phyloP scores from a whole-genome alignment of 2,113 vertebrate species.

The Antechinus flavipes region DNA sequence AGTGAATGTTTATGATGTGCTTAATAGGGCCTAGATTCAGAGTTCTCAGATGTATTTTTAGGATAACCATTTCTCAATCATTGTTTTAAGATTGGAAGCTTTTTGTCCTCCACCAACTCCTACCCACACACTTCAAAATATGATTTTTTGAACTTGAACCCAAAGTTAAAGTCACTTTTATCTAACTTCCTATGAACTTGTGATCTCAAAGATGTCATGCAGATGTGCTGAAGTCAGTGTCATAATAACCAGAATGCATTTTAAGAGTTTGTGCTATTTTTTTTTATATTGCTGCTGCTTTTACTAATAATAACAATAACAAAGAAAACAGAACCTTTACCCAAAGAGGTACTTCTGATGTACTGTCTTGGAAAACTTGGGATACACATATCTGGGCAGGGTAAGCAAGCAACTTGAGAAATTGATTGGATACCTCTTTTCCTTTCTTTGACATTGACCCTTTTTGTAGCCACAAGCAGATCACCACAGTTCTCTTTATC shows the following conservation, averaged over 20 bases:
- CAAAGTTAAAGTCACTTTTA: constrained; percentile 45
- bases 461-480: not conserved
- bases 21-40: constrained; percentile 55
- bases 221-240: constrained; percentile 42
- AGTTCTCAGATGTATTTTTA: constrained; percentile 63
- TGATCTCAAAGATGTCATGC: constrained; percentile 52
- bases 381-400: not conserved
- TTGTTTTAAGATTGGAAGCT: constrained; percentile 15
- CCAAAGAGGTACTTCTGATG: not conserved
- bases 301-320: not conserved
- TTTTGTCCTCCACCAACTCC: not conserved
- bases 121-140: constrained; percentile 48
- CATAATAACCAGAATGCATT: constrained; percentile 9
- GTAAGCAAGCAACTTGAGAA: not conserved
- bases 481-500: not conserved
- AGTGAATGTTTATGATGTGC: constrained; percentile 73
- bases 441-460: not conserved
- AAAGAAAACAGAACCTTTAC: constrained; percentile 34
- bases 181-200: constrained; percentile 62
- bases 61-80: constrained; percentile 47
- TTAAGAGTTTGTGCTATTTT: constrained; percentile 1
- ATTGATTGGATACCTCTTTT: not conserved
- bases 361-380: not conserved
- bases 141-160: constrained; percentile 10
- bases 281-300: constrained; percentile 64